A percentile compares a stretch with the other conserved stretches of the same genome.
phyloP scores from a whole-genome alignment of 2,888 invertebrate genomes.

The Tortrix viridana region DNA sequence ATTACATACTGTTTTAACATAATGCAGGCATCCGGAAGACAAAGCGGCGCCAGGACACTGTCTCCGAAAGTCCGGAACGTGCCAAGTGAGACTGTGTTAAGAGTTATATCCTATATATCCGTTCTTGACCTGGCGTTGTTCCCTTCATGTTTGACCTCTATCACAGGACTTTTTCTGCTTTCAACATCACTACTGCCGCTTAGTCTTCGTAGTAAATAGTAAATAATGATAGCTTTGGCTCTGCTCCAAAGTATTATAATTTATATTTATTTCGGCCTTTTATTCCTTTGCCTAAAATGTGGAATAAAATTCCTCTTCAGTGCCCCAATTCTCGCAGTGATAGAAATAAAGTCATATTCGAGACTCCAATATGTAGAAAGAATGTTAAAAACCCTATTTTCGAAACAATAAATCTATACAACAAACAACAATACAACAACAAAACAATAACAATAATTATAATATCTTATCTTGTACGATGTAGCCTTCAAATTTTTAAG shows the following conservation, averaged over 20 bases:
- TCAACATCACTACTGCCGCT: slow-evolving; percentile 11
- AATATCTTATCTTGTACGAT: too few relatives aligned
- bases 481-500: too few relatives aligned
- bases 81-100: slow-evolving; percentile 22
- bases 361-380: too few relatives aligned
- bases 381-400: too few relatives aligned
- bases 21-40: slow-evolving; percentile 11
- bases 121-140: slow-evolving; percentile 2
- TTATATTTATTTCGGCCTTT: slow-evolving; percentile 6
- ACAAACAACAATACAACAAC: too few relatives aligned
- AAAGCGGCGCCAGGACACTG: slow-evolving; percentile 7
- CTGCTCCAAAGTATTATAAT: slow-evolving; percentile 5
- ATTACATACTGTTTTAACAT: slow-evolving; percentile 3
- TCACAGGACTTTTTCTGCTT: slow-evolving; percentile 10
- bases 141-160: slow-evolving; percentile 17
- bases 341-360: too few relatives aligned
- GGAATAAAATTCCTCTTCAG: neutral
- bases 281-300: neutral
- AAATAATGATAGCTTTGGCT: slow-evolving; percentile 31
- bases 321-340: too few relatives aligned
- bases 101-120: slow-evolving; percentile 10
- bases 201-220: neutral
- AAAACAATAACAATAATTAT: too few relatives aligned
- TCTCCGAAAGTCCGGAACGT: slow-evolving; percentile 12
- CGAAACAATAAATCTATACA: too few relatives aligned